A percentile compares a stretch with the other conserved stretches of the same genome.
Evolutionary conservation across 2,797 vertebrate genomes (phyloP).

Genomic region (Anabas testudineus): DNA sequence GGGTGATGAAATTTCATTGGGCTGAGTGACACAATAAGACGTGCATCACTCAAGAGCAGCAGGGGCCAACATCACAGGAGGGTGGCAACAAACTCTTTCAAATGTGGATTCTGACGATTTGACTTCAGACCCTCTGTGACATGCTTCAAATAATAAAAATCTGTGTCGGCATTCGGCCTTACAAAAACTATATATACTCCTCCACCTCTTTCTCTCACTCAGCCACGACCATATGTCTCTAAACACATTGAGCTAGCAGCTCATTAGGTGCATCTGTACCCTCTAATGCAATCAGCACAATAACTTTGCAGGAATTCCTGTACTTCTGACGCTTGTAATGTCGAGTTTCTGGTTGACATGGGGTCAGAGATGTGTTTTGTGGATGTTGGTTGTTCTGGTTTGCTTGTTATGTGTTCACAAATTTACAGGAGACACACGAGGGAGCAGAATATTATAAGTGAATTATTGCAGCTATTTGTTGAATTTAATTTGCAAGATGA

Average conservation of each 20-base stretch:
- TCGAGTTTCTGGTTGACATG: conserved; percentile 9
- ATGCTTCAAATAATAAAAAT: conserved; percentile 11
- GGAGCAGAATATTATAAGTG: background rate
- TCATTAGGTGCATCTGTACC: conserved; percentile 12
- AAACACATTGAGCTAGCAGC: background rate
- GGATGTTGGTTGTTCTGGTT: background rate
- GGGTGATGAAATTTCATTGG: conserved; percentile 43
- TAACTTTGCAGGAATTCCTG: background rate
- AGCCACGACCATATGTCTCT: conserved; percentile 22
- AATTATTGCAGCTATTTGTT: conserved; percentile 10
- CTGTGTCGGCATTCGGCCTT: conserved; percentile 13
- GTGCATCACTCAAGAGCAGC: conserved; percentile 7
- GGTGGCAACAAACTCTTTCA: conserved; percentile 1
- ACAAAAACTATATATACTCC: conserved; percentile 25
- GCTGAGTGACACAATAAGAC: conserved; percentile 28
- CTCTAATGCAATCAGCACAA: conserved; percentile 1
- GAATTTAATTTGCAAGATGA: background rate
- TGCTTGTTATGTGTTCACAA: conserved; percentile 2
- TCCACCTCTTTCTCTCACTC: background rate
- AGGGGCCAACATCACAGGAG: conserved; percentile 4
- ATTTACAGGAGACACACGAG: background rate
- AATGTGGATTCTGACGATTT: conserved; percentile 32
- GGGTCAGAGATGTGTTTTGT: conserved; percentile 2
- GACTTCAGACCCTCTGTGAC: conserved; percentile 8
- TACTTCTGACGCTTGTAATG: background rate